phyloP scores from a whole-genome alignment of 2,113 vertebrate genomes.

The Cynocephalus volans region DNA sequence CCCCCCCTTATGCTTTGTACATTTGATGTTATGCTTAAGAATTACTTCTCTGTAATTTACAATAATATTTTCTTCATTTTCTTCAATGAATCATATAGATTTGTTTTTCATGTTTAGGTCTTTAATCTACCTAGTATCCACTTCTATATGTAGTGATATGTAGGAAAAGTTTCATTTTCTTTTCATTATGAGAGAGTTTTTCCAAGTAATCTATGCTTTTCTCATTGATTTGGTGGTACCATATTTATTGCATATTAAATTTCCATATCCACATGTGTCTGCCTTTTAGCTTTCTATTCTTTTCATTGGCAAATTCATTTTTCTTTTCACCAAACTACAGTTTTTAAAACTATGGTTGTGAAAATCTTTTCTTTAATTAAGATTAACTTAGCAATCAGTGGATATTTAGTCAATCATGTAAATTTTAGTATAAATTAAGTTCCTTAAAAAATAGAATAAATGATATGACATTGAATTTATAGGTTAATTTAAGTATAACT shows the following conservation, averaged over 20 bases:
- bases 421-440: not conserved
- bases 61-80: not conserved
- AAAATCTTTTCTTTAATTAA: not conserved
- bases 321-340: not conserved
- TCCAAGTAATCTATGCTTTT: not conserved
- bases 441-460: not conserved
- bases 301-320: not conserved
- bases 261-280: not conserved
- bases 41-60: not conserved
- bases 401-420: not conserved
- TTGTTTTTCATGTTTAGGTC: not conserved
- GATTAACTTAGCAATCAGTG: not conserved
- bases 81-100: not conserved
- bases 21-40: not conserved
- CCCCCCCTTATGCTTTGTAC: not conserved
- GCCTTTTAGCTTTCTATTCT: not conserved
- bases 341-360: not conserved
- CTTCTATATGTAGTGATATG: not conserved
- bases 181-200: not conserved
- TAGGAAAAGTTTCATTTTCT: not conserved
- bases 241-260: not conserved
- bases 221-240: not conserved
- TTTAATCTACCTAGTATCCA: not conserved
- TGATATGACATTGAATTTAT: not conserved
- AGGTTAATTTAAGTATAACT: not conserved